phyloP scores from a whole-genome alignment of 2,797 vertebrate species.

The Austrolebias charrua region DNA sequence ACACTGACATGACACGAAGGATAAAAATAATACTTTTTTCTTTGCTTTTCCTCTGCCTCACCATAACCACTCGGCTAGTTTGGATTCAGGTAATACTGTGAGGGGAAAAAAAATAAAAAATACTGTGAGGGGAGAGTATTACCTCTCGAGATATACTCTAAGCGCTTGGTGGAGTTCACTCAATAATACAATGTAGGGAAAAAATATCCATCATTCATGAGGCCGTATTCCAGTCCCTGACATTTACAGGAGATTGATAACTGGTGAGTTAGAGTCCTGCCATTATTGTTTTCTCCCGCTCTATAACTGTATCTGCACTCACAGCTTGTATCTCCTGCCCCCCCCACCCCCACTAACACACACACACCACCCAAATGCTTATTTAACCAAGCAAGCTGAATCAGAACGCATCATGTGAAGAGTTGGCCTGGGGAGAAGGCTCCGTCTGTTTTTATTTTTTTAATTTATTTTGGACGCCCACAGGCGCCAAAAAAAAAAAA shows the following conservation, averaged over 20 bases:
- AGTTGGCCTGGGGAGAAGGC: slow-evolving; percentile 6
- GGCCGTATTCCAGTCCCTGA: slow-evolving; percentile 65
- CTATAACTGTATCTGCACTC: slow-evolving; percentile 27
- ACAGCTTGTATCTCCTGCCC: slow-evolving; percentile 10
- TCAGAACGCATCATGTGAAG: slow-evolving; percentile 41
- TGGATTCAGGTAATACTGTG: slow-evolving; percentile 60
- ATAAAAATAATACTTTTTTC: slow-evolving; percentile 3
- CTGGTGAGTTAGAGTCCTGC: slow-evolving; percentile 55
- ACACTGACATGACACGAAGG: slow-evolving; percentile 1
- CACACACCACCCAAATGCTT: slow-evolving; percentile 26
- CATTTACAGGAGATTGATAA: slow-evolving; percentile 79
- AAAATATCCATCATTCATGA: slow-evolving; percentile 79
- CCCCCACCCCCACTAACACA: not conserved
- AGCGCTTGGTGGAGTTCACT: slow-evolving; percentile 47
- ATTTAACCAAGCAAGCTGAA: slow-evolving; percentile 52
- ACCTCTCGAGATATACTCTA: slow-evolving; percentile 56
- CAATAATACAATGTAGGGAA: slow-evolving; percentile 56
- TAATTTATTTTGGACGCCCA: slow-evolving; percentile 7
- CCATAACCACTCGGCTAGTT: slow-evolving; percentile 38
- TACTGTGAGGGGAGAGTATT: slow-evolving; percentile 46
- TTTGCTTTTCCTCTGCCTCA: slow-evolving; percentile 9
- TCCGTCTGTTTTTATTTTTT: not conserved
- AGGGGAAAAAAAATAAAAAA: too few relatives aligned
- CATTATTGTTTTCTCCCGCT: slow-evolving; percentile 40
- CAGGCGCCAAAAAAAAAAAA: slow-evolving; percentile 16